Base-by-base conservation (phyloP, 2,113 vertebrate genomes). In the Damaliscus lunatus region DNA sequence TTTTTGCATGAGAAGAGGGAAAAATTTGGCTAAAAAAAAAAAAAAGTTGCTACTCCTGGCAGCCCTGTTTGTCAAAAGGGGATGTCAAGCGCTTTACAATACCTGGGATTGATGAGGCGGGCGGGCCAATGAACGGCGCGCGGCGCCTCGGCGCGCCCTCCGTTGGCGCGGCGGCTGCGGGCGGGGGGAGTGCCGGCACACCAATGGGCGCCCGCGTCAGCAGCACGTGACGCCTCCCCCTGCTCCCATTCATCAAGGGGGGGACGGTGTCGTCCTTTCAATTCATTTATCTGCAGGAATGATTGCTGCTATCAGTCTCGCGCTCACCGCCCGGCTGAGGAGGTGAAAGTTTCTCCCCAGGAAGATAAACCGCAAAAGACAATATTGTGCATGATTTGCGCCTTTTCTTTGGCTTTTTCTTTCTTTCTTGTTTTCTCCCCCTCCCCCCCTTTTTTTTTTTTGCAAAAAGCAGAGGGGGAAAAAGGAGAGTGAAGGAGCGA, bases 251-350 rank as follows among this genome's bases (percentile, higher is more conserved):
- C 99, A 99, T 99, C 99, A 99, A 99, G 99, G 99, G 99, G 99
- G 99, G 99, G 99, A 99, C 99, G 99, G 99, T 99, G 99, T 99
- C 99, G 99, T 99, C 99, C 99, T 99, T 99, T 99, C 99, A 99
- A 99, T 99, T 99, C 99, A 99, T 99, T 99, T 99, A 99, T 99
- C 99, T 99, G 99, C 99, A 99, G 99, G 99, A 99, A 99, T 99
- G 99, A 99, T 99, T 99, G 99, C 99, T 99, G 99, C 99, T 99
- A 99, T 99, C 99, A 99, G 99, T 99, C 99, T 99, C 99, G 99
- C 99, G 99, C 99, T 99, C 99, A 99, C 99, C 99, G 99, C 99
- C 99, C 99, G 99, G 99, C 99, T 99, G 99, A 99, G 99, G 99
- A 99, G 99, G 99, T 99, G 99, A 99, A 99, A 99, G 99, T 99